Percentiles rank a stretch among this genome's conserved stretches.
phyloP scores from a whole-genome alignment of 2,113 vertebrate species.

The Pangasianodon gigas region DNA sequence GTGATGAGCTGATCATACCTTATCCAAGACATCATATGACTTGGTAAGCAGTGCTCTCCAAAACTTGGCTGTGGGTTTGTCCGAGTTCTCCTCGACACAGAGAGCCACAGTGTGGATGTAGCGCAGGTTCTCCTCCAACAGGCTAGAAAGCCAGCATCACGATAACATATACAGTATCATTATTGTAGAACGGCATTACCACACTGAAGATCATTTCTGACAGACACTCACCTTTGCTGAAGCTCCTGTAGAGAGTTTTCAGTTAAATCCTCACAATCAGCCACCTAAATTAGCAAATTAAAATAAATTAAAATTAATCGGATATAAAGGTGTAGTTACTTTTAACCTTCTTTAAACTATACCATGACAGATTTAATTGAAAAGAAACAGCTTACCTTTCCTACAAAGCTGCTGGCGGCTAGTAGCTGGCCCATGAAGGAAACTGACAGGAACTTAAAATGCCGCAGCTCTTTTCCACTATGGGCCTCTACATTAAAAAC shows the following conservation, averaged over 20 bases:
- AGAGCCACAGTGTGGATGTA: slow-evolving; percentile 85
- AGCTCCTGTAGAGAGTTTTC: slow-evolving; percentile 64
- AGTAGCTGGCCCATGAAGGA: slow-evolving; percentile 91
- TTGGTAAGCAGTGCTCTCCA: slow-evolving; percentile 94
- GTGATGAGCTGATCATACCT: slow-evolving; percentile 70
- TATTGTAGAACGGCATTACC: neutral
- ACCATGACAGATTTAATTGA: neutral
- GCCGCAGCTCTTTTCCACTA: slow-evolving; percentile 88
- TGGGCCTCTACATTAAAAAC: slow-evolving; percentile 83
- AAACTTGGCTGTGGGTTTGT: slow-evolving; percentile 87
- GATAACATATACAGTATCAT: neutral
- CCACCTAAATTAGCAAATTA: slow-evolving; percentile 60
- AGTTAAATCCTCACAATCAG: slow-evolving; percentile 38
- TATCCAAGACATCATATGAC: slow-evolving; percentile 88
- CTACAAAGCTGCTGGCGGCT: slow-evolving; percentile 80
- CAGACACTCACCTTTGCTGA: slow-evolving; percentile 70
- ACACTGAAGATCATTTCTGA: slow-evolving; percentile 25
- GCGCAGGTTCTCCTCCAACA: slow-evolving; percentile 85
- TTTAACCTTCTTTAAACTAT: neutral
- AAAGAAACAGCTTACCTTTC: slow-evolving; percentile 75
- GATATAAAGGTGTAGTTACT: neutral
- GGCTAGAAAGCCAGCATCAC: neutral
- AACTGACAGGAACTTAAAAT: slow-evolving; percentile 89
- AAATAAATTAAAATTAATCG: neutral
- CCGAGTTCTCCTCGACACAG: slow-evolving; percentile 82